phyloP scores from a whole-genome alignment of 2,888 invertebrate genomes.

The Dynastes hyllus region DNA sequence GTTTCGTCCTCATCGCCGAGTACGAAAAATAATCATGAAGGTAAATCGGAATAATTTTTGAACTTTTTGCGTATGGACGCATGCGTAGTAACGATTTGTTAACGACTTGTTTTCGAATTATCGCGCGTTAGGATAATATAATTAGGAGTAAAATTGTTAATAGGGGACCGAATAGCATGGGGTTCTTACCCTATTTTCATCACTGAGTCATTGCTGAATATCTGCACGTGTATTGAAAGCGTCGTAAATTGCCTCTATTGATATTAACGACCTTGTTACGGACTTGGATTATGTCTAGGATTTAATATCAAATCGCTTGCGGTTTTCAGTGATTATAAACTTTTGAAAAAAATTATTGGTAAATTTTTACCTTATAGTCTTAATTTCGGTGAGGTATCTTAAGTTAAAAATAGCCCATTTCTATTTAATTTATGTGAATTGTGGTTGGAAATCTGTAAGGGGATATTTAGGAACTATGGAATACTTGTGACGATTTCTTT shows the following conservation, averaged over 20 bases:
- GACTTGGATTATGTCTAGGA: conserved; percentile 24
- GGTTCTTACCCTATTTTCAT: conserved; percentile 38
- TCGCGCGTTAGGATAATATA: conserved; percentile 32
- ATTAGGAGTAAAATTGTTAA: conserved; percentile 42
- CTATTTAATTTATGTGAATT: no score
- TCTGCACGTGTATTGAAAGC: conserved; percentile 41
- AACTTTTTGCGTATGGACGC: conserved; percentile 21
- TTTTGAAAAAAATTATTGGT: neutral
- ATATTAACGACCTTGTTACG: conserved; percentile 44
- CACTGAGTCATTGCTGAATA: conserved; percentile 37
- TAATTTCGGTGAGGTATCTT: no score
- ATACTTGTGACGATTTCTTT: no score
- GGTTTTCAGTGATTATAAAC: conserved; percentile 38
- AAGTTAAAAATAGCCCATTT: no score
- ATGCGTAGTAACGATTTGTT: neutral
- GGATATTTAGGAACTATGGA: no score
- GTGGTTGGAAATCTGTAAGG: no score
- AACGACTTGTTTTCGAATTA: conserved; percentile 27
- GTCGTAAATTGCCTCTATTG: conserved; percentile 44
- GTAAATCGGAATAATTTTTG: conserved; percentile 59
- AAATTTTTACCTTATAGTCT: no score
- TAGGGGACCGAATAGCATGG: conserved; percentile 16
- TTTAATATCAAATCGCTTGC: conserved; percentile 31
- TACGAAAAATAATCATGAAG: conserved; percentile 61
- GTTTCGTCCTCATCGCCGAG: conserved; percentile 61